A percentile compares a stretch with the other conserved stretches of the same genome.
These are phyloP conservation scores for Ivindomyrus marchei DNA, from an alignment of 2,113 vertebrate genomes.

Conservation along the genomic window DNA sequence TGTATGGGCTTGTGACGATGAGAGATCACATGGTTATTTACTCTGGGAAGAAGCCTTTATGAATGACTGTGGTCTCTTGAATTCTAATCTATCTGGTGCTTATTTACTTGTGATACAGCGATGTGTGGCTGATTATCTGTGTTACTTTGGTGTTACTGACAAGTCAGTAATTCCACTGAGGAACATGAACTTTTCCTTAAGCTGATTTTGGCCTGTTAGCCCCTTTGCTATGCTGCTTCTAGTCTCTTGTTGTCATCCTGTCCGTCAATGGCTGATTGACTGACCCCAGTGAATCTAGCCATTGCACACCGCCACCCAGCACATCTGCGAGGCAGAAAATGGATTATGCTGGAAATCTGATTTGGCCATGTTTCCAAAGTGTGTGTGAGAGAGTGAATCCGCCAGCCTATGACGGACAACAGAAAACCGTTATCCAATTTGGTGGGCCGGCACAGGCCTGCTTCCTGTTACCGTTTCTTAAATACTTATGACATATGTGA, in stretches of 20 bases:
- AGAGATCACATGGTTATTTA: background rate
- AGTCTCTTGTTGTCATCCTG: constrained; percentile 48
- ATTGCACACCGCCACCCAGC: constrained; percentile 1
- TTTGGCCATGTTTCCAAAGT: constrained; percentile 47
- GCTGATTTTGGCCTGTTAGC: constrained; percentile 57
- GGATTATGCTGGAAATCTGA: constrained; percentile 52
- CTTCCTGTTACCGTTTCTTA: constrained; percentile 43
- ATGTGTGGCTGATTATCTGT: background rate
- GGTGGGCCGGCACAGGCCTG: constrained; percentile 39
- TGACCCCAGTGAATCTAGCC: constrained; percentile 31
- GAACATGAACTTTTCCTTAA: constrained; percentile 46
- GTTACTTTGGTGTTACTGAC: background rate
- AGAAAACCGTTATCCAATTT: constrained; percentile 63
- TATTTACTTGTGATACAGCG: background rate
- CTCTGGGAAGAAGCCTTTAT: background rate
- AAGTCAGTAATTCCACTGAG: constrained; percentile 11
- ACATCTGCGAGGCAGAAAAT: constrained; percentile 47
- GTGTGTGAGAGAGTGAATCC: constrained; percentile 31
- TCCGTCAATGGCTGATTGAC: constrained; percentile 40
- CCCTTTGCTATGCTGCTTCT: constrained; percentile 55
- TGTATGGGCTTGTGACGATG: background rate
- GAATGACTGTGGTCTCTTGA: background rate
- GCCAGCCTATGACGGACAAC: constrained; percentile 46
- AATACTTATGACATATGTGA: background rate
- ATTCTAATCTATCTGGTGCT: background rate